Conservation (phyloP, 1,140 invertebrate species). For the Subanguina moxae region DNA sequence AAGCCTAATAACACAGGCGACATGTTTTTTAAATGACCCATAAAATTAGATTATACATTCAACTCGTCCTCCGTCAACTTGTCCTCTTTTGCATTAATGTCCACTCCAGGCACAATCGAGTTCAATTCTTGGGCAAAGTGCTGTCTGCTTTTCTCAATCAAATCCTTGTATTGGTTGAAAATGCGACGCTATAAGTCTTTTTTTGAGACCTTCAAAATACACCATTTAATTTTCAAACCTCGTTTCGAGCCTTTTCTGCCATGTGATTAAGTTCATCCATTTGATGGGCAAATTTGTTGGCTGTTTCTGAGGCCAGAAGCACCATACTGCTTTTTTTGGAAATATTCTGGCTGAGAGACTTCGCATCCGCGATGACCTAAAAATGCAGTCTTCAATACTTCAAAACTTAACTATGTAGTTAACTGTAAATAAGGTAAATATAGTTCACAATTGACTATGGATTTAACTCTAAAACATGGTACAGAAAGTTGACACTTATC, state of each 20-base stretch:
- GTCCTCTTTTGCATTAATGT: constrained; percentile 56
- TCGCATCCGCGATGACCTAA: constrained; percentile 46
- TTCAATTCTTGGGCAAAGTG: constrained; percentile 62
- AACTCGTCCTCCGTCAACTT: constrained; percentile 63
- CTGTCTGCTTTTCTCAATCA: constrained; percentile 61
- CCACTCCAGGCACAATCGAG: constrained; percentile 60
- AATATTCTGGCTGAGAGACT: constrained; percentile 12
- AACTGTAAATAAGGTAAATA: constrained; percentile 14
- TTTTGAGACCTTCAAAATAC: no score
- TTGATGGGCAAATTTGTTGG: constrained; percentile 48
- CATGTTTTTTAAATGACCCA: background rate
- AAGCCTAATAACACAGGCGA: background rate
- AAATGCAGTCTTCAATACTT: constrained; percentile 1
- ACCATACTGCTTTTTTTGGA: constrained; percentile 39
- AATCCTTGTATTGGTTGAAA: constrained; percentile 61
- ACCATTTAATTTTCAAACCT: no score
- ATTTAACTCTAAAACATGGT: no score
- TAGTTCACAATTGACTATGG: background rate
- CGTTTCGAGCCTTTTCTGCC: constrained; percentile 59
- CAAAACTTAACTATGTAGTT: background rate
- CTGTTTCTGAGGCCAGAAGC: constrained; percentile 51
- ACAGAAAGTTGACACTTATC: no score
- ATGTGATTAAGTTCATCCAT: constrained; percentile 49
- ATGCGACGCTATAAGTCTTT: constrained; percentile 52
- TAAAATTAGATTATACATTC: constrained; percentile 60